phyloP scores from a whole-genome alignment of 2,888 invertebrate species.

The Cenopis cana region DNA sequence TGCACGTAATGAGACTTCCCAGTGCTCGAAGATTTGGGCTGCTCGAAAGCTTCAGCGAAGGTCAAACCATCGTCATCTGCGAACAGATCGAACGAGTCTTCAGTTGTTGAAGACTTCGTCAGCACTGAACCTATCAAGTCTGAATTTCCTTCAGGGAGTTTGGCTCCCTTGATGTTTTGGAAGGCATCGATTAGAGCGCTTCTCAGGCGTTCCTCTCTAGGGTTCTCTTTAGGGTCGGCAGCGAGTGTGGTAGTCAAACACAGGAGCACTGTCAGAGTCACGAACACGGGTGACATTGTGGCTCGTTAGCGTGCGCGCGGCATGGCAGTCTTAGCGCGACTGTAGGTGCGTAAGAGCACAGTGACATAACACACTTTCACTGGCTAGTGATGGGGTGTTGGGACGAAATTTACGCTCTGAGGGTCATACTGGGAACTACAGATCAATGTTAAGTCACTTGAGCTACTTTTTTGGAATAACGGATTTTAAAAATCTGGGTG shows the following conservation, averaged over 20 bases:
- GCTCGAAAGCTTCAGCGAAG: constrained; percentile 69
- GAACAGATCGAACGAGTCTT: constrained; percentile 71
- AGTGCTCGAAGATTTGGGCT: constrained; percentile 63
- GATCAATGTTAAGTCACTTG: background rate
- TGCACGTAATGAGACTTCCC: constrained; percentile 80
- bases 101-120: constrained; percentile 57
- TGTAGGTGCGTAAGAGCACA: constrained; percentile 52
- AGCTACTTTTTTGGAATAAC: too few relatives aligned
- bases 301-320: constrained; percentile 71
- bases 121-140: constrained; percentile 72
- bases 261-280: constrained; percentile 61
- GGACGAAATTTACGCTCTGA: background rate
- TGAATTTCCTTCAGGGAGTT: constrained; percentile 70
- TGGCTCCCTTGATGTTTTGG: constrained; percentile 77
- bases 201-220: constrained; percentile 74
- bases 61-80: constrained; percentile 76
- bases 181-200: constrained; percentile 79
- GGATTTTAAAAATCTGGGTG: too few relatives aligned
- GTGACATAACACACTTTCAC: constrained; percentile 84
- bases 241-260: constrained; percentile 60
- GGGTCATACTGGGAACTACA: background rate
- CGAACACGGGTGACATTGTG: constrained; percentile 55
- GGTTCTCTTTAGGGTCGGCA: constrained; percentile 65
- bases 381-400: constrained; percentile 46
- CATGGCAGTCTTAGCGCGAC: constrained; percentile 75